Percentiles rank a stretch among this genome's conserved stretches.
Evolutionary conservation across 2,888 invertebrate species (phyloP).

Genomic region (Lagria hirta): DNA sequence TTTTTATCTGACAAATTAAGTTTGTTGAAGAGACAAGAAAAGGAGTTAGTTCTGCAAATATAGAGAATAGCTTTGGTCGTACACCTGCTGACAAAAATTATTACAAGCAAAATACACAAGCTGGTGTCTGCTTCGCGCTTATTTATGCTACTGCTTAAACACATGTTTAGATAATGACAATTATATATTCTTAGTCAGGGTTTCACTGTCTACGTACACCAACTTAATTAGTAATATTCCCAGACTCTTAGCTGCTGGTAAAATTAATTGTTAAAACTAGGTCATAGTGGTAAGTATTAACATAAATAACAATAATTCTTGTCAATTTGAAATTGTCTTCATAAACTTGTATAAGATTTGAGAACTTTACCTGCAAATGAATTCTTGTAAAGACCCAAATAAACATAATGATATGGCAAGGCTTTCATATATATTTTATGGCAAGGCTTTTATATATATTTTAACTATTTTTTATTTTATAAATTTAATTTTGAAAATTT

Average conservation of each 20-base stretch:
- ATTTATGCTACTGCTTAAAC: constrained; percentile 21
- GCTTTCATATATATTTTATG: too few relatives aligned
- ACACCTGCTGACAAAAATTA: constrained; percentile 27
- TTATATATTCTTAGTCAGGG: constrained; percentile 23
- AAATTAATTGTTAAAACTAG: neutral
- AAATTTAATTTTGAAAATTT: too few relatives aligned
- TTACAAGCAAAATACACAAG: constrained; percentile 20
- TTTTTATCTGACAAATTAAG: constrained; percentile 21
- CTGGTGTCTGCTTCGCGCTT: constrained; percentile 22
- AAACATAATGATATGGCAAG: too few relatives aligned
- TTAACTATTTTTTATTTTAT: too few relatives aligned
- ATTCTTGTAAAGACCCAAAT: too few relatives aligned
- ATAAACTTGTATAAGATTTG: too few relatives aligned
- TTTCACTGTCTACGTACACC: constrained; percentile 4
- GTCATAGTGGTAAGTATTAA: neutral
- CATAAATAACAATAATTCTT: too few relatives aligned
- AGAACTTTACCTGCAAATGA: too few relatives aligned
- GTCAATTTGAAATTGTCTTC: too few relatives aligned
- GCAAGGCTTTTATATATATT: too few relatives aligned
- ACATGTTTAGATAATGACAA: constrained; percentile 22
- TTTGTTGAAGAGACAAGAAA: constrained; percentile 18
- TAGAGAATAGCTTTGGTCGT: constrained; percentile 21
- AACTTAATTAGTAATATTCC: constrained; percentile 4
- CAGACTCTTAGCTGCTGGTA: neutral
- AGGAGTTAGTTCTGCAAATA: constrained; percentile 22